Evolutionary conservation across 2,888 invertebrate genomes (phyloP).

Genomic region (Agrotis clavis): DNA sequence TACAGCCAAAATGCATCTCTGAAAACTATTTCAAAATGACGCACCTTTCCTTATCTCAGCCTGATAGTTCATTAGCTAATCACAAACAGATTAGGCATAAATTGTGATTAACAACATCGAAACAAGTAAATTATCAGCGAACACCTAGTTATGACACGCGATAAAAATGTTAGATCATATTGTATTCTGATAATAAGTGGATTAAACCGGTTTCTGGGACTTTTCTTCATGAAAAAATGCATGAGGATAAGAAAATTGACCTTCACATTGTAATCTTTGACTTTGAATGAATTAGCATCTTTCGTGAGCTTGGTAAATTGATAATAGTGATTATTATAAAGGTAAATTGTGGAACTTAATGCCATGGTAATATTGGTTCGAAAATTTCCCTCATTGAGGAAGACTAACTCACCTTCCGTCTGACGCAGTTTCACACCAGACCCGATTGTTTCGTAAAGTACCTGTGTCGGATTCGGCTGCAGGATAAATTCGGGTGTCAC

Average conservation of each 20-base stretch:
- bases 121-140: neutral
- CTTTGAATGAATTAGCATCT: neutral
- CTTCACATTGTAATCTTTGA: neutral
- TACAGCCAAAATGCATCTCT: neutral
- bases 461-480: no score
- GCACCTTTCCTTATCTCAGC: neutral
- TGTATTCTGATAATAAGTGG: constrained; percentile 11
- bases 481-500: no score
- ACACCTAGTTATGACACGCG: constrained; percentile 17
- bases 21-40: neutral
- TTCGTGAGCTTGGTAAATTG: neutral
- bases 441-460: no score
- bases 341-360: no score
- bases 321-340: no score
- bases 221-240: neutral
- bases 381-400: no score
- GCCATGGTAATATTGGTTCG: no score
- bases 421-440: no score
- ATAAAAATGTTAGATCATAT: constrained; percentile 9
- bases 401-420: no score
- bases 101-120: constrained; percentile 27
- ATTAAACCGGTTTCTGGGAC: neutral
- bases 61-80: constrained; percentile 16
- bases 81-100: constrained; percentile 12
- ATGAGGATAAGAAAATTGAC: neutral